A percentile compares a stretch with the other conserved stretches of the same genome.
These are phyloP conservation scores for Barnardius zonarius DNA, from an alignment of 2,113 vertebrate species.

Conservation along the genomic window DNA sequence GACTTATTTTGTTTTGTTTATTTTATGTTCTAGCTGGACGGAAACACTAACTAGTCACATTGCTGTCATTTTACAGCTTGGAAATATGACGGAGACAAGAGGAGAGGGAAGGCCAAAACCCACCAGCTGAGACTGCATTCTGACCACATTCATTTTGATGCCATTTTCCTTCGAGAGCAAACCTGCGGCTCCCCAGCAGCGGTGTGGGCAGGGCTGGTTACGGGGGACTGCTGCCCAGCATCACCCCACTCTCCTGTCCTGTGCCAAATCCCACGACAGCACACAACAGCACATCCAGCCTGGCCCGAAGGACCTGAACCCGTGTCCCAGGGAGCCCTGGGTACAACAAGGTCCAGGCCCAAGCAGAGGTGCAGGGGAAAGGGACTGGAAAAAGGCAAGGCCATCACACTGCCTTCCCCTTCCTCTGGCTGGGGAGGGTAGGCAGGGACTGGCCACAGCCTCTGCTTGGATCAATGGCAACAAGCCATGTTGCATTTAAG, in stretches of 20 bases:
- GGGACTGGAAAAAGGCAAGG: background rate
- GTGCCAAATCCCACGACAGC: background rate
- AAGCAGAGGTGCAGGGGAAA: background rate
- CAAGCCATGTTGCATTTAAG: background rate
- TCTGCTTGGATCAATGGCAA: accelerated
- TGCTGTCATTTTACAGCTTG: background rate
- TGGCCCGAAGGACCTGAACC: background rate
- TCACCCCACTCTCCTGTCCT: accelerated
- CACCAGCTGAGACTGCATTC: background rate
- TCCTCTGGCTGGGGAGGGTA: background rate
- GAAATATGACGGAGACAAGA: background rate
- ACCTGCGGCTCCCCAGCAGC: background rate
- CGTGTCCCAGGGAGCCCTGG: background rate
- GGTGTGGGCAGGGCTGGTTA: background rate
- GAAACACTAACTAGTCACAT: background rate
- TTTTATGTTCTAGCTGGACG: background rate
- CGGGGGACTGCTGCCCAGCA: background rate
- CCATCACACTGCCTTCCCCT: background rate
- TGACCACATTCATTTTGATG: background rate
- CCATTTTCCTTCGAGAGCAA: background rate
- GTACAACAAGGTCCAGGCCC: accelerated
- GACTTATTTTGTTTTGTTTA: background rate
- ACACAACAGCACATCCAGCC: background rate
- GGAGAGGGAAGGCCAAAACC: background rate
- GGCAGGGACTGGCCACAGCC: background rate